A percentile compares a stretch with the other conserved stretches of the same genome.
Conservation (phyloP, 2,888 invertebrate genomes). For the Taphrorychus bicolor region DNA sequence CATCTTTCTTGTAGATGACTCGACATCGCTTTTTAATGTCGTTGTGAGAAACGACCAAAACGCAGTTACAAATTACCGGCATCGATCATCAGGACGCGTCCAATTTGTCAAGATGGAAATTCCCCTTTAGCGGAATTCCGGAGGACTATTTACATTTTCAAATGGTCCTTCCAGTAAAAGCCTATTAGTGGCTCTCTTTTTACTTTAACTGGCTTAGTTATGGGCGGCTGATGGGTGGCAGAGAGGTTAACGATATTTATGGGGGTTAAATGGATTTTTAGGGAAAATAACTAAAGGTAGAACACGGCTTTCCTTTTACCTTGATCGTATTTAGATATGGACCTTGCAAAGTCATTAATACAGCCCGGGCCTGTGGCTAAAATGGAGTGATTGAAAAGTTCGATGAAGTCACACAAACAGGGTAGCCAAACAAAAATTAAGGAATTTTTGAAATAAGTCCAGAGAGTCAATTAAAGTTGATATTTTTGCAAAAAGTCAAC, state of each 20-base stretch:
- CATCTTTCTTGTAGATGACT: not conserved
- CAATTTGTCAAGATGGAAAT: conserved; percentile 8
- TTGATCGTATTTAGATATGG: no score
- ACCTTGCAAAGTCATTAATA: no score
- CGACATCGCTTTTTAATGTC: not conserved
- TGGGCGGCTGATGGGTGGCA: no score
- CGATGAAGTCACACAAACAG: no score
- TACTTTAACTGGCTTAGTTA: not conserved
- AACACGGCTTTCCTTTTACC: not conserved
- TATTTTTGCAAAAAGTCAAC: no score
- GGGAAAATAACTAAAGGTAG: not conserved
- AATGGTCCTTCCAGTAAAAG: not conserved
- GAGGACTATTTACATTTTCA: conserved; percentile 4
- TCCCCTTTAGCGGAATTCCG: not conserved
- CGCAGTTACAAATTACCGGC: not conserved
- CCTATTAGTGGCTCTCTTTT: not conserved
- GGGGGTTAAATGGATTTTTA: not conserved
- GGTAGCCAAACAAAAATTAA: no score
- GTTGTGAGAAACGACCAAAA: not conserved
- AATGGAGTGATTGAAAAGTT: no score
- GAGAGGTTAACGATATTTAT: not conserved
- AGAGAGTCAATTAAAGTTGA: no score
- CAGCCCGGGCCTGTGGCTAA: no score
- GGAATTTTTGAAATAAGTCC: no score
- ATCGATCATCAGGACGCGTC: not conserved